Percentiles rank a stretch among this genome's conserved stretches.
These are phyloP conservation scores for Alectura lathami DNA, from an alignment of 2,113 vertebrate species.

Conservation along the genomic window DNA sequence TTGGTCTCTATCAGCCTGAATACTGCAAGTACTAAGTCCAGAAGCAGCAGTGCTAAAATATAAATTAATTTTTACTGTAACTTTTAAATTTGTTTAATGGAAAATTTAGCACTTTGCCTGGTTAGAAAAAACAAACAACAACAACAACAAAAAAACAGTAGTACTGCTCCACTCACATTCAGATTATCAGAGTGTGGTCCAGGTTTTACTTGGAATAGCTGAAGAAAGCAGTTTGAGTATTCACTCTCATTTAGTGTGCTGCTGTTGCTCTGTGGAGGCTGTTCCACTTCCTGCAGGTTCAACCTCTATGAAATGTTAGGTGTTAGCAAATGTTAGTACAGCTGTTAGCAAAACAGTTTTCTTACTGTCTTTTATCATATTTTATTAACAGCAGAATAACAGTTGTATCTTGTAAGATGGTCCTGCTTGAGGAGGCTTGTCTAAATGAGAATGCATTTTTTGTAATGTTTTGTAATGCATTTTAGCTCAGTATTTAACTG, in stretches of 20 bases:
- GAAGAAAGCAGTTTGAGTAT: not conserved
- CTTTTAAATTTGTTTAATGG: not conserved
- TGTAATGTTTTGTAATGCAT: not conserved
- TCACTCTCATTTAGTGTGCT: not conserved
- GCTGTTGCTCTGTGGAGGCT: not conserved
- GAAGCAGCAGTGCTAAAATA: not conserved
- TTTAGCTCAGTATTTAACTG: not conserved
- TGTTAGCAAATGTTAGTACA: not conserved
- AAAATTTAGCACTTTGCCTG: not conserved
- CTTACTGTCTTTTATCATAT: not conserved
- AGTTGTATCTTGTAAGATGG: not conserved
- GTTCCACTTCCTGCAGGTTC: not conserved
- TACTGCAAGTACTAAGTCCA: not conserved
- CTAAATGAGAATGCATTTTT: not conserved
- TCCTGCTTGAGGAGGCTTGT: not conserved
- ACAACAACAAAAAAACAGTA: too few species aligned
- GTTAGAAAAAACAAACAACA: not conserved
- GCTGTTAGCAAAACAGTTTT: not conserved
- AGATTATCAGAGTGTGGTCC: not conserved
- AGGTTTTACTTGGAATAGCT: not conserved
- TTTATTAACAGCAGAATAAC: accelerated
- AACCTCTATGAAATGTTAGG: not conserved
- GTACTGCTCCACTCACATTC: not conserved
- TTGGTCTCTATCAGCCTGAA: not conserved
- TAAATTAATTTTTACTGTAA: not conserved